phyloP scores from a whole-genome alignment of 2,113 vertebrate species.

The Callocephalon fimbriatum region DNA sequence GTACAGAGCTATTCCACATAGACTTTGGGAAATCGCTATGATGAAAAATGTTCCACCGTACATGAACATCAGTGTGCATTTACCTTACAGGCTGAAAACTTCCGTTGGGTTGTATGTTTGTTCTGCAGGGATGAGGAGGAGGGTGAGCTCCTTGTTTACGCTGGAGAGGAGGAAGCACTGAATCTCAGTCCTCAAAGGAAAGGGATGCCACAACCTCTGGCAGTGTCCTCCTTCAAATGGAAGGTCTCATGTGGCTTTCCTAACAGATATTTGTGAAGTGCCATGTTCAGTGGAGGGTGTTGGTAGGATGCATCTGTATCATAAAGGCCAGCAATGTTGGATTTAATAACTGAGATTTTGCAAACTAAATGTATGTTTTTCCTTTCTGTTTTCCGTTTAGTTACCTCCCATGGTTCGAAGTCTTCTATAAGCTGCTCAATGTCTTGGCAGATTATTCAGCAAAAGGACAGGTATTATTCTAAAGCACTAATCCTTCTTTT shows the following conservation, averaged over 20 bases:
- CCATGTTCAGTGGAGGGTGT: not conserved
- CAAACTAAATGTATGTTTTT: not conserved
- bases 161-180: not conserved
- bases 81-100: not conserved
- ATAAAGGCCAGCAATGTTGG: not conserved
- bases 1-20: not conserved
- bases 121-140: accelerated
- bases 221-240: not conserved
- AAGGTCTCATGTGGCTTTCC: not conserved
- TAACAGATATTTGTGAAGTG: not conserved
- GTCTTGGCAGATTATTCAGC: conserved; percentile 92
- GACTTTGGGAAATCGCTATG: not conserved
- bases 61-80: accelerated
- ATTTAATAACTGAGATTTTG: not conserved
- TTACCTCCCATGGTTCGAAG: conserved; percentile 96
- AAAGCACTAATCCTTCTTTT: not conserved
- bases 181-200: too few species aligned
- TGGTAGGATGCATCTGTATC: not conserved
- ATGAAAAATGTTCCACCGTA: not conserved
- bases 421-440: conserved; percentile 97
- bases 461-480: conserved; percentile 90
- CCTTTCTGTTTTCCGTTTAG: conserved; percentile 64
- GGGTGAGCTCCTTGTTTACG: accelerated
- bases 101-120: accelerated
- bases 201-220: not conserved